Base-by-base conservation (phyloP, 2,113 vertebrate genomes). In the Ochotona princeps region DNA sequence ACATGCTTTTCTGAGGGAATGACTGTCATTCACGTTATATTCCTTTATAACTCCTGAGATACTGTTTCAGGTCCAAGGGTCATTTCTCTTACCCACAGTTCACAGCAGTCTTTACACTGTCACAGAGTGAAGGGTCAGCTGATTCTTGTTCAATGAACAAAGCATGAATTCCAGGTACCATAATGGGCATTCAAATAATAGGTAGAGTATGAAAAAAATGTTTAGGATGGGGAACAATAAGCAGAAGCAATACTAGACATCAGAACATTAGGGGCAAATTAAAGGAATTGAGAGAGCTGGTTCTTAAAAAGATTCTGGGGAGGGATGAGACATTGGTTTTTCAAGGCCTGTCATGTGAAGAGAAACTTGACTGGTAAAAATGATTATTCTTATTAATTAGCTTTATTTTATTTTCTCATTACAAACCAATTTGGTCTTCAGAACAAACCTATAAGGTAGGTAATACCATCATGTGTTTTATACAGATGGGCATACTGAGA, bases 231-330 rank as follows among this genome's bases (percentile, higher is more conserved):
- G 66, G 67, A 63, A 61, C 63, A 75, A 92, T 44, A 76, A 79
- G 38, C 2, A 79, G 44, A 7, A 66, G 44, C 18, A 87, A 17
- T 78, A 7, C 6, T 20, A 79, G 57, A 85, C 18, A 87, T 17
- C 26, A 74, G 26, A 75, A 2, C 21, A 28, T 17, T 9, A 7
- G 14, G 47, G 7, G 13, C 83, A 91, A 73, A 51, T 73, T 44
- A 38, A 83, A 65, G 7, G 7, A 3, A 47, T 30, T 5, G 20
- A 2, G 0, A 1, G 0, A 2, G 3, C 8, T 23, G 20, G 63
- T 65, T 66, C 66, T 67, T 38, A 67, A 44, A 11, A 80, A 72
- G 2, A 49, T 10, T 67, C 25, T 76, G 17, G 21, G 18, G 30
- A 47, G 35, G 7, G 2, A 87, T 49, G 30, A 4, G 65, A 83